Conservation (phyloP, 2,113 vertebrate genomes). For the Leuciscus idus region DNA sequence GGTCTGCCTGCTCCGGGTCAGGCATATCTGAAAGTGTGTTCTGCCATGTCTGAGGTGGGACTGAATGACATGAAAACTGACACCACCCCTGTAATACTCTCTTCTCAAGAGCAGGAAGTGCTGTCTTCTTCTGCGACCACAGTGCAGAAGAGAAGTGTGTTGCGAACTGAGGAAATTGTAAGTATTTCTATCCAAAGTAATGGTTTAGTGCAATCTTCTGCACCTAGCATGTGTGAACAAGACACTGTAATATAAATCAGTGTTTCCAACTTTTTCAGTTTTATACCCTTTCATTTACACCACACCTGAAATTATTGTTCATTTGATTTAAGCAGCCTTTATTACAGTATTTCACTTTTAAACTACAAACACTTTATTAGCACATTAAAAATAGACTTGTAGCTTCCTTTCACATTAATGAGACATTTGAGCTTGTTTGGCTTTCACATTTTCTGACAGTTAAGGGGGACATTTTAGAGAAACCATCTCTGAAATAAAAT, state of each 20-base stretch:
- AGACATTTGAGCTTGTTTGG: no score
- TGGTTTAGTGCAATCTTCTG: neutral
- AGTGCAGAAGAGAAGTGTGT: constrained; percentile 75
- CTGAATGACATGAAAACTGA: constrained; percentile 65
- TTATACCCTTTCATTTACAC: neutral
- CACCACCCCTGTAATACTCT: constrained; percentile 48
- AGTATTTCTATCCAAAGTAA: constrained; percentile 5
- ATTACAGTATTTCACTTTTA: neutral
- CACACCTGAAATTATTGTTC: neutral
- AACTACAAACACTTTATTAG: neutral
- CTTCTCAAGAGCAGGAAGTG: constrained; percentile 58
- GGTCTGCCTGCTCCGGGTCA: constrained; percentile 75
- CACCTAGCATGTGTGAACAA: neutral
- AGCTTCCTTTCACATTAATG: no score
- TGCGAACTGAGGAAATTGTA: constrained; percentile 77
- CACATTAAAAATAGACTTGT: neutral
- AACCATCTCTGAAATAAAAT: no score
- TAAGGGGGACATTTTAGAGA: no score
- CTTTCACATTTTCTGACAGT: no score
- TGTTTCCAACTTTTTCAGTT: neutral
- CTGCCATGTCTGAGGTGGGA: constrained; percentile 70
- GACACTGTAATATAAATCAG: neutral
- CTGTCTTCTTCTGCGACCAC: constrained; percentile 67
- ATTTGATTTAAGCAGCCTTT: neutral
- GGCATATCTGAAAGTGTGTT: constrained; percentile 78